Base-by-base conservation (phyloP, 1,140 invertebrate genomes). In the Melitaea cinxia region DNA sequence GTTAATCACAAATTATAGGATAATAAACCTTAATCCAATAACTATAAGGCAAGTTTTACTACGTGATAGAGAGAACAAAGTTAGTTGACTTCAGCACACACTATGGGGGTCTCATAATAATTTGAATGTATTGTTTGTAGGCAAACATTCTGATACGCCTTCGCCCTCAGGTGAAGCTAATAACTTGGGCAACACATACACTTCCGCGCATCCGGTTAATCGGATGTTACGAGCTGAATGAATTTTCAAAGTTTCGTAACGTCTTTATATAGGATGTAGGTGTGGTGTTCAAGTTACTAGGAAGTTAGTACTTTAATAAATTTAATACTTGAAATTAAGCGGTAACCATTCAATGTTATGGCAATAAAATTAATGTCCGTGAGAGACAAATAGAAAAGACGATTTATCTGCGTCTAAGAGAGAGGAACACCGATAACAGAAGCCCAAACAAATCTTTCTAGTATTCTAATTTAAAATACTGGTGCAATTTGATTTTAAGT, bases 111-210 rank as follows among this genome's bases (percentile, higher is more conserved):
- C 73, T 78, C 72, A 80, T 80, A 78, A 77, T 73, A 83, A 79
- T 83, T 79, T 78, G 69, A 69, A 82, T 78, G 63, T 76, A 83
- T 82, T 85, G 83, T 85, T 82, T 85, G 80, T 77, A 78, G 69
- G 79, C 78, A 85, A 85, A 85, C 83, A 85, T 72, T 69, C 61
- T 33, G 72, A 65, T 72, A 70, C 70, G 71, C 72, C 70, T 80
- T 75, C 73, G 70, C 78, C 81, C 80, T 77, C 83, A 85, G 83
- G 83, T 85, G 81, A 75, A 83, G 81, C 77, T 85, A 82, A 82
- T 82, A 82, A 78, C 77, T 74, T 78, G 62, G 42, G 71, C 45
- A 59, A 56, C 23, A 45, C 26, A 49, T 58, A 58, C 64, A 67
- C 37, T 54, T 68, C 56, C 21, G 19, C 59, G 62, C 49, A 68